Conservation (phyloP, 2,888 invertebrate species). For the Amitus sp. region DNA sequence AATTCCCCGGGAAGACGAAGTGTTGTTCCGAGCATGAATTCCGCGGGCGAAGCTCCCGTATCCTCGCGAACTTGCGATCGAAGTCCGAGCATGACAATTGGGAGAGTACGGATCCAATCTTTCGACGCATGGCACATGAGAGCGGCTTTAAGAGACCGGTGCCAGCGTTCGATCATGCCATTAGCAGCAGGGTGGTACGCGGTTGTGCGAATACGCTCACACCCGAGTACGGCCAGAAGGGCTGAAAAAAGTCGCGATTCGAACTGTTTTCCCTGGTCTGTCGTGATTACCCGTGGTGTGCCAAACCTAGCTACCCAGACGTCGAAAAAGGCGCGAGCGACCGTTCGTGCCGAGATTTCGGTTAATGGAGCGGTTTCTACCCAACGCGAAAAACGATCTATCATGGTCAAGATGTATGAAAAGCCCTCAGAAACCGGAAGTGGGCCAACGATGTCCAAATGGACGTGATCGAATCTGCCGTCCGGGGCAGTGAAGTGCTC, state of each 20-base stretch:
- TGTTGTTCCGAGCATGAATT: not conserved
- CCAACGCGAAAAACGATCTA: no score
- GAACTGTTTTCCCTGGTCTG: not conserved
- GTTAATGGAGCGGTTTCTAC: not conserved
- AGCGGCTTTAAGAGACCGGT: slow-evolving; percentile 3
- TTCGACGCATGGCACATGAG: slow-evolving; percentile 4
- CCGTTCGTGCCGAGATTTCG: not conserved
- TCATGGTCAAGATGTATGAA: not conserved
- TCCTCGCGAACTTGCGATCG: not conserved
- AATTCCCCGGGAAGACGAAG: not conserved
- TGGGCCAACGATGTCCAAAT: not conserved
- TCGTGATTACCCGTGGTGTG: not conserved
- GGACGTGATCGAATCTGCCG: slow-evolving; percentile 43
- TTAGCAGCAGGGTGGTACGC: not conserved
- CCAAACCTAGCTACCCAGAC: not conserved
- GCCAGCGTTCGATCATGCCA: slow-evolving; percentile 6
- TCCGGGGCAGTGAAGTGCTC: slow-evolving; percentile 22
- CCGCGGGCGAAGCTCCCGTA: not conserved
- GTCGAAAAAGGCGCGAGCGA: not conserved
- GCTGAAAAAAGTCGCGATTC: not conserved
- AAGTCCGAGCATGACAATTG: not conserved
- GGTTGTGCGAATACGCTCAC: not conserved
- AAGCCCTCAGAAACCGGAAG: not conserved
- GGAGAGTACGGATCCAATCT: not conserved
- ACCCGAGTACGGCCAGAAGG: not conserved